Conservation (phyloP, 2,888 invertebrate genomes). For the Ligdia adustata region DNA sequence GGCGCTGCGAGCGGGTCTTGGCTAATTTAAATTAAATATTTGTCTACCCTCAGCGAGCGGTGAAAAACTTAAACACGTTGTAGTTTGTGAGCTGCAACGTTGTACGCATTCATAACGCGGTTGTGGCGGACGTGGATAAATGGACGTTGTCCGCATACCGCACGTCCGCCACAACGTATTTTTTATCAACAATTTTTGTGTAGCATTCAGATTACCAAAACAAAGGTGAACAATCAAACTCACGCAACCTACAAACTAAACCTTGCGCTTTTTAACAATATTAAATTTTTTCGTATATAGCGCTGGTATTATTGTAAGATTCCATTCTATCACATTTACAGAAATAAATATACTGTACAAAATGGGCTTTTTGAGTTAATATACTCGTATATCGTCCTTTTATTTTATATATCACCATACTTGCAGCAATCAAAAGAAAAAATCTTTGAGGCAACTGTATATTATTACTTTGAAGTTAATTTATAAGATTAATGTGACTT, state of each 20-base stretch:
- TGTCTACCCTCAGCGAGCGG: slow-evolving; percentile 41
- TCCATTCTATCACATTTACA: no score
- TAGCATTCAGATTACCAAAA: background rate
- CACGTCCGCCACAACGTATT: slow-evolving; percentile 25
- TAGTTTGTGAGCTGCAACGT: slow-evolving; percentile 50
- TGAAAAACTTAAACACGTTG: slow-evolving; percentile 44
- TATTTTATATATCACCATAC: no score
- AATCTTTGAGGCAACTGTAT: no score
- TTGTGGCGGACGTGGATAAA: slow-evolving; percentile 63
- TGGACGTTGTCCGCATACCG: slow-evolving; percentile 57
- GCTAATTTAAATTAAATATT: slow-evolving; percentile 55
- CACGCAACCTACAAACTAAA: background rate
- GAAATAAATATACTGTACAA: no score
- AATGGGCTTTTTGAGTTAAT: no score
- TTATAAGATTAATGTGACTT: no score
- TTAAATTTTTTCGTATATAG: no score
- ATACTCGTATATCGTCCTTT: no score
- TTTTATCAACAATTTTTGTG: slow-evolving; percentile 44
- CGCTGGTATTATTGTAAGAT: no score
- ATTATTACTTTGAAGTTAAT: no score
- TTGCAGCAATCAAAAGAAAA: no score
- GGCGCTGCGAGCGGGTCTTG: slow-evolving; percentile 32
- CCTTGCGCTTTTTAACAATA: no score
- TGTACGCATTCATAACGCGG: slow-evolving; percentile 62
- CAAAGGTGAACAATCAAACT: background rate